phyloP scores from a whole-genome alignment of 30 jellyfish, hydroid and myxozoan genomes.

The Kudoa iwatai region DNA sequence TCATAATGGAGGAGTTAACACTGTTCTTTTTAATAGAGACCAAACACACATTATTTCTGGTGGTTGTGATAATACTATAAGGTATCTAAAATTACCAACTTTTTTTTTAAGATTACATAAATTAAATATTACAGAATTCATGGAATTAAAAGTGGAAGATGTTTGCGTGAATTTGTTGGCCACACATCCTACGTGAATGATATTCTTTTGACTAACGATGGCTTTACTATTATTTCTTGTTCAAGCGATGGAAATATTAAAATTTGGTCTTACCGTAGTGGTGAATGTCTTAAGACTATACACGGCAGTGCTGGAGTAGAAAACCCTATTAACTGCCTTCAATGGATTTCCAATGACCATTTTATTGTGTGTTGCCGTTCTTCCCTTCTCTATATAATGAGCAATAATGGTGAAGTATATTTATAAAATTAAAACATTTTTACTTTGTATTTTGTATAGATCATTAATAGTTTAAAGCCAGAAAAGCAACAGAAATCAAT shows the following conservation, averaged over 20 bases:
- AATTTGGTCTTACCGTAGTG: neutral
- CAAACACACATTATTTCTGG: slow-evolving; percentile 29
- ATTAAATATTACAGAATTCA: slow-evolving; percentile 8
- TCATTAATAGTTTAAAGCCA: neutral
- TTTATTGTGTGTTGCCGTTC: neutral
- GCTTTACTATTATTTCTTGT: slow-evolving; percentile 20
- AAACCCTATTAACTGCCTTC: neutral
- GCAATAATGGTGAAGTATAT: neutral
- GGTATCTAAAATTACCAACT: slow-evolving; percentile 4
- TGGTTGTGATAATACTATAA: slow-evolving; percentile 15
- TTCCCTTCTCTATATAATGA: neutral
- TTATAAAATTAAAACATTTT: no score
- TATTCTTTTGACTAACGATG: slow-evolving; percentile 20
- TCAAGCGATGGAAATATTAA: slow-evolving; percentile 60
- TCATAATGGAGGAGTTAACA: slow-evolving; percentile 28
- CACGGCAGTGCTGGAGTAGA: neutral
- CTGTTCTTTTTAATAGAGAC: slow-evolving; percentile 16
- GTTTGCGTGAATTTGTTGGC: slow-evolving; percentile 46
- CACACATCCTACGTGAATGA: slow-evolving; percentile 38
- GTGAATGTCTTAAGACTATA: neutral
- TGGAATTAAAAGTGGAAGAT: slow-evolving; percentile 38
- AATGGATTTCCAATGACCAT: neutral
- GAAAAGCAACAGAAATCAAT: neutral
- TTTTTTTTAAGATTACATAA: neutral
- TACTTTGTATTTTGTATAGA: no score